These are phyloP conservation scores for Celastrina argiolus DNA, from an alignment of 2,888 invertebrate species.

Conservation along the genomic window DNA sequence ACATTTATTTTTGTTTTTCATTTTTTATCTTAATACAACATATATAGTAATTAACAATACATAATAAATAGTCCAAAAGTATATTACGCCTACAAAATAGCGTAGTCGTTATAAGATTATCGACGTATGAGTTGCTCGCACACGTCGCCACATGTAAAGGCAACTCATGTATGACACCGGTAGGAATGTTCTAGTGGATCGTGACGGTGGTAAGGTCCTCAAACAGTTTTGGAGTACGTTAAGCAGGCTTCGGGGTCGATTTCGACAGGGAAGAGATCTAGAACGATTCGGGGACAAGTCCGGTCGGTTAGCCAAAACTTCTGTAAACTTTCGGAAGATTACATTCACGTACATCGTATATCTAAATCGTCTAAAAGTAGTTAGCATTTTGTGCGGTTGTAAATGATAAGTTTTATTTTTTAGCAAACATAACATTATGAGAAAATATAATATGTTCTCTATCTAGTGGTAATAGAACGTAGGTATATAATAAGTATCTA, in stretches of 20 bases:
- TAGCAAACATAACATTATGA: conserved; percentile 68
- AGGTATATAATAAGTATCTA: conserved; percentile 73
- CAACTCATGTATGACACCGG: conserved; percentile 65
- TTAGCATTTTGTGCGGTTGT: conserved; percentile 57
- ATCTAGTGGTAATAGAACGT: conserved; percentile 72
- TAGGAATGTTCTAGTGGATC: conserved; percentile 59
- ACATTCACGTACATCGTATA: conserved; percentile 28
- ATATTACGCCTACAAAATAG: conserved; percentile 79
- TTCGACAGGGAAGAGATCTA: background rate
- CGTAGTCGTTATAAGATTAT: conserved; percentile 78
- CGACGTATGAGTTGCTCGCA: conserved; percentile 71
- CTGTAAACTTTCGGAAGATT: conserved; percentile 34
- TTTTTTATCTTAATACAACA: conserved; percentile 77
- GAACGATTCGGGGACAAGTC: conserved; percentile 38
- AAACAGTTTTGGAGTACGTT: conserved; percentile 24
- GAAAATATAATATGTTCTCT: conserved; percentile 68
- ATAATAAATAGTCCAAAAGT: conserved; percentile 79
- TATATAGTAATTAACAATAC: conserved; percentile 79
- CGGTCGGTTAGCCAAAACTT: conserved; percentile 39
- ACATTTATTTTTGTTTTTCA: conserved; percentile 76
- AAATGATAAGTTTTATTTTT: conserved; percentile 47
- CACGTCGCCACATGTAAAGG: conserved; percentile 59
- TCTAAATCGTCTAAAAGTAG: conserved; percentile 37
- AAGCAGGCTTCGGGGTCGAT: conserved; percentile 7
- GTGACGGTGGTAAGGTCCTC: too few relatives aligned